Conservation (phyloP, 2,888 invertebrate genomes). For the Leptopilina drosophilae region DNA sequence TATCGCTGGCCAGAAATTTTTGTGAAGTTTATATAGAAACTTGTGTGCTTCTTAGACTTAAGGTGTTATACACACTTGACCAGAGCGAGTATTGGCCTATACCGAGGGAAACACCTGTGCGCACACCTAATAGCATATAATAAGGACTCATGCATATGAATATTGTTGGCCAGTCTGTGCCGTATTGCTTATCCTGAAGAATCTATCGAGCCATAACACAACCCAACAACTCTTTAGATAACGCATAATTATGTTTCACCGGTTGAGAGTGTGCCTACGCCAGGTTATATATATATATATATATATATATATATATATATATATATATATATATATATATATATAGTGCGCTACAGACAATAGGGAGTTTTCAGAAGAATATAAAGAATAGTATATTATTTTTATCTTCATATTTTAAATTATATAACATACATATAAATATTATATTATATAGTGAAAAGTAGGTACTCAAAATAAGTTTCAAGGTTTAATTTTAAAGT, state of each 20-base stretch:
- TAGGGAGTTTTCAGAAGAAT: neutral
- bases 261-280: slow-evolving; percentile 21
- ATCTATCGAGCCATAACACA: slow-evolving; percentile 56
- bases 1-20: slow-evolving; percentile 28
- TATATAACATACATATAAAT: too few relatives aligned
- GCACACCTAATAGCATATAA: slow-evolving; percentile 76
- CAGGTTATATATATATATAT: neutral
- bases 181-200: slow-evolving; percentile 65
- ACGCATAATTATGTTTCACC: slow-evolving; percentile 55
- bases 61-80: slow-evolving; percentile 64
- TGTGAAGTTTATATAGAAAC: slow-evolving; percentile 45
- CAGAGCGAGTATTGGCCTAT: slow-evolving; percentile 62
- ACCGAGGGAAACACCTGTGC: slow-evolving; percentile 74
- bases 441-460: too few relatives aligned
- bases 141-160: slow-evolving; percentile 73
- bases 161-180: slow-evolving; percentile 69
- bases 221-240: slow-evolving; percentile 55
- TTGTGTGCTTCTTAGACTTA: slow-evolving; percentile 57
- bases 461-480: too few relatives aligned
- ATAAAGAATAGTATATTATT: too few relatives aligned
- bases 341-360: neutral
- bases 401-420: too few relatives aligned
- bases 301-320: too few relatives aligned
- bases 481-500: too few relatives aligned
- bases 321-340: too few relatives aligned